Evolutionary conservation across 92 coral and sea anemone genomes (phyloP).

Genomic region (Umimayanthus kanabou): DNA sequence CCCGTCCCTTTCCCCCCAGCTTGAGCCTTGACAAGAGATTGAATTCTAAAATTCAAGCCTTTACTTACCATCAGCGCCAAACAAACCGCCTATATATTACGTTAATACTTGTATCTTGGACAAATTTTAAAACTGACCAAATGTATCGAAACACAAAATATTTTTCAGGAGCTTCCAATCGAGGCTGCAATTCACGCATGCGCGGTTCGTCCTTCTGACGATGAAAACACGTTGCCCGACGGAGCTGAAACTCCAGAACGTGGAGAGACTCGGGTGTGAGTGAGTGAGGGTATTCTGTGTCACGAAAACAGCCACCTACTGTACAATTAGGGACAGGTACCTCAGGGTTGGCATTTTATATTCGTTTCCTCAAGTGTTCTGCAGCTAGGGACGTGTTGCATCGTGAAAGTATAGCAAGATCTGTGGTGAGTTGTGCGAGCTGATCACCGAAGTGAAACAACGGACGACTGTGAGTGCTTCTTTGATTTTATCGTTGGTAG

Average conservation of each 20-base stretch:
- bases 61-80: too few species aligned
- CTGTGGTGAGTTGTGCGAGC: neutral
- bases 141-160: too few species aligned
- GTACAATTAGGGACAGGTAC: neutral
- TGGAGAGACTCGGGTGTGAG: neutral
- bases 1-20: too few species aligned
- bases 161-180: neutral
- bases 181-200: conserved; percentile 30
- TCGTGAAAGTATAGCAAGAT: neutral
- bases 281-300: conserved; percentile 3
- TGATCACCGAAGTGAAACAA: conserved; percentile 4
- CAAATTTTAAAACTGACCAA: too few species aligned
- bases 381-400: neutral
- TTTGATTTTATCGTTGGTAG: conserved; percentile 1
- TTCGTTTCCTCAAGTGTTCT: neutral
- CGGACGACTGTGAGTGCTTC: conserved; percentile 1
- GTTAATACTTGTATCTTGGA: too few species aligned
- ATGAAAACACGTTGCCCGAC: conserved; percentile 45
- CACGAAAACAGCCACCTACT: conserved; percentile 1
- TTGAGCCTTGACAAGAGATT: too few species aligned
- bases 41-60: too few species aligned
- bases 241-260: neutral
- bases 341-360: neutral
- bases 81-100: too few species aligned
- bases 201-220: conserved; percentile 26